These are phyloP conservation scores for Eupithecia vulgata DNA, from an alignment of 2,888 invertebrate species.

Conservation along the genomic window DNA sequence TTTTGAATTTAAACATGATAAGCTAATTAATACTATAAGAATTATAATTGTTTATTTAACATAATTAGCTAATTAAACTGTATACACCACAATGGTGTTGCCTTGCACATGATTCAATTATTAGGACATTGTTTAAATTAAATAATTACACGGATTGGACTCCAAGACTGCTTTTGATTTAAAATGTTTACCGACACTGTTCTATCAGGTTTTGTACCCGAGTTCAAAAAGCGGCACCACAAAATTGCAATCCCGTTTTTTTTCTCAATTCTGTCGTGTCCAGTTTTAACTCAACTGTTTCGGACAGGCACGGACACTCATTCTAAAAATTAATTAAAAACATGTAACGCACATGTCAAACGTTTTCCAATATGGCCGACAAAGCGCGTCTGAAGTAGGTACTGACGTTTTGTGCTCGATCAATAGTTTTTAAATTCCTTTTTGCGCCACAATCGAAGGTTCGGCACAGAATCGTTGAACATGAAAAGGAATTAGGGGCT, in stretches of 20 bases:
- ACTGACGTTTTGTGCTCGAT: slow-evolving; percentile 71
- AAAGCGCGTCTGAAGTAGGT: slow-evolving; percentile 76
- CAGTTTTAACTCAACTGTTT: not conserved
- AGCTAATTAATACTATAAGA: not conserved
- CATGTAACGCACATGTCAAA: slow-evolving; percentile 70
- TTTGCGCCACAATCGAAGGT: slow-evolving; percentile 76
- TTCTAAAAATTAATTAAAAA: slow-evolving; percentile 51
- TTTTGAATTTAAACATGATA: not conserved
- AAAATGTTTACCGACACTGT: not conserved
- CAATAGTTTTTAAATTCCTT: slow-evolving; percentile 73
- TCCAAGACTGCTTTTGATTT: slow-evolving; percentile 14
- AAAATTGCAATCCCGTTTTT: not conserved
- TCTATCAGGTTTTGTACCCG: not conserved
- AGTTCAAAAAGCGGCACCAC: not conserved
- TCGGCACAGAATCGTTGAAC: slow-evolving; percentile 65
- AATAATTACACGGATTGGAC: slow-evolving; percentile 19
- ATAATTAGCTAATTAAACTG: not conserved
- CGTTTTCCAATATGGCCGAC: slow-evolving; percentile 80
- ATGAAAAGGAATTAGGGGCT: slow-evolving; percentile 79
- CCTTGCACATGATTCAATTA: slow-evolving; percentile 14
- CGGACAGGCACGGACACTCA: slow-evolving; percentile 3
- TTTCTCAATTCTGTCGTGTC: not conserved
- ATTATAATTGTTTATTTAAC: not conserved
- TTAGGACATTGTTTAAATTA: slow-evolving; percentile 11
- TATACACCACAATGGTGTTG: slow-evolving; percentile 5